Conservation (phyloP, 2,888 invertebrate genomes). For the Sclerodermus sp. region DNA sequence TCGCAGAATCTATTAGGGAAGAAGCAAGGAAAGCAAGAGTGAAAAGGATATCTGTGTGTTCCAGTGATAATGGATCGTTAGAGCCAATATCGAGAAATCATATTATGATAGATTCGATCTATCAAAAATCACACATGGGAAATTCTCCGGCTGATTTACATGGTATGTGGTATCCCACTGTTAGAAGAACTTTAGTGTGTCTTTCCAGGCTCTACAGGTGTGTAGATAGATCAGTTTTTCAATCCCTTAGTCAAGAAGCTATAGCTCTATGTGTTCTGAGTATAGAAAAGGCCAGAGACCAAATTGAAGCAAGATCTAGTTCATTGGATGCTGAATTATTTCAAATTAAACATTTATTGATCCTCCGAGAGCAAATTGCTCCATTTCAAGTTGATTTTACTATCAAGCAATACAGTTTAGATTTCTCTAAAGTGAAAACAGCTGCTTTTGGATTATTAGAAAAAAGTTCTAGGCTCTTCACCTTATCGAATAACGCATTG, state of each 20-base stretch:
- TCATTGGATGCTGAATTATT: slow-evolving; percentile 95
- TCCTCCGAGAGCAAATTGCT: slow-evolving; percentile 95
- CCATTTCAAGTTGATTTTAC: slow-evolving; percentile 96
- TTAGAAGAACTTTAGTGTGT: slow-evolving; percentile 90
- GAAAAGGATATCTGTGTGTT: slow-evolving; percentile 49
- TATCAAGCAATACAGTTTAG: slow-evolving; percentile 88
- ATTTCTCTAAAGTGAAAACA: slow-evolving; percentile 89
- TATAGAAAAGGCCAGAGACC: slow-evolving; percentile 76
- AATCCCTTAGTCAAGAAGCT: slow-evolving; percentile 95
- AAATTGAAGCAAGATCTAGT: slow-evolving; percentile 76
- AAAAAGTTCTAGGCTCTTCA: slow-evolving; percentile 82
- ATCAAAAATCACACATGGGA: slow-evolving; percentile 49
- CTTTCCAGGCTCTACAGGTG: slow-evolving; percentile 91
- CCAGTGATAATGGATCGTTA: slow-evolving; percentile 34
- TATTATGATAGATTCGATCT: slow-evolving; percentile 44
- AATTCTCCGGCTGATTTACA: slow-evolving; percentile 94
- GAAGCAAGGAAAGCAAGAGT: slow-evolving; percentile 46
- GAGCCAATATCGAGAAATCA: slow-evolving; percentile 45
- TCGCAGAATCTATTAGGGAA: slow-evolving; percentile 51
- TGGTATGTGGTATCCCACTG: slow-evolving; percentile 99
- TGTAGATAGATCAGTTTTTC: slow-evolving; percentile 92
- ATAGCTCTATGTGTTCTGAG: slow-evolving; percentile 90
- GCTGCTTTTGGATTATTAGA: slow-evolving; percentile 78
- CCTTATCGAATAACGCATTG: slow-evolving; percentile 82
- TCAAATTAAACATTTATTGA: slow-evolving; percentile 95